Evolutionary conservation across 2,888 invertebrate genomes (phyloP).

Genomic region (Thysanoteuthis rhombus): DNA sequence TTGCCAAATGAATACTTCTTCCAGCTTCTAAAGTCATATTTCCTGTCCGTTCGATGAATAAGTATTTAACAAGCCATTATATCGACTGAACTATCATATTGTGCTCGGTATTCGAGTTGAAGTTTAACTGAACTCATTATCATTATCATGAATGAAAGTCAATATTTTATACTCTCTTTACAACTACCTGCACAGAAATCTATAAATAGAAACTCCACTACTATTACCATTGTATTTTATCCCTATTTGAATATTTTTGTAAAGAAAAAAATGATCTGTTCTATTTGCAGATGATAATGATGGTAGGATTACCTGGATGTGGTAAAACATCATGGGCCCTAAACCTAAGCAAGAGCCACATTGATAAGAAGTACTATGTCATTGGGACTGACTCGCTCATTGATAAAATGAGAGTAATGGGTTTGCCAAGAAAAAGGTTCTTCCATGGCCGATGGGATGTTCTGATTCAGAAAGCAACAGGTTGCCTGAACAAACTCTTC

Average conservation of each 20-base stretch:
- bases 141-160: no score
- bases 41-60: no score
- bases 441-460: conserved; percentile 85
- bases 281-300: conserved; percentile 76
- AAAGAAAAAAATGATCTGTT: neutral
- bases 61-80: no score
- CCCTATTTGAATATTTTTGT: neutral
- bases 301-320: conserved; percentile 89
- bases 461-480: conserved; percentile 84
- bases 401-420: conserved; percentile 91
- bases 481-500: conserved; percentile 80
- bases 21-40: no score
- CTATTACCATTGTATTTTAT: neutral
- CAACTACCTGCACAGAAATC: no score
- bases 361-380: conserved; percentile 83
- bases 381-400: conserved; percentile 85
- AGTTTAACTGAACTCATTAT: no score
- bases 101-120: no score
- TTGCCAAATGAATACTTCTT: neutral
- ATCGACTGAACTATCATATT: no score
- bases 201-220: no score
- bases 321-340: conserved; percentile 92
- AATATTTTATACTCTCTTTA: no score
- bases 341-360: conserved; percentile 77
- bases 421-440: conserved; percentile 80